Percentiles rank a stretch among this genome's conserved stretches.
phyloP scores from a whole-genome alignment of 2,113 vertebrate genomes.

The Oncorhynchus kisutch region DNA sequence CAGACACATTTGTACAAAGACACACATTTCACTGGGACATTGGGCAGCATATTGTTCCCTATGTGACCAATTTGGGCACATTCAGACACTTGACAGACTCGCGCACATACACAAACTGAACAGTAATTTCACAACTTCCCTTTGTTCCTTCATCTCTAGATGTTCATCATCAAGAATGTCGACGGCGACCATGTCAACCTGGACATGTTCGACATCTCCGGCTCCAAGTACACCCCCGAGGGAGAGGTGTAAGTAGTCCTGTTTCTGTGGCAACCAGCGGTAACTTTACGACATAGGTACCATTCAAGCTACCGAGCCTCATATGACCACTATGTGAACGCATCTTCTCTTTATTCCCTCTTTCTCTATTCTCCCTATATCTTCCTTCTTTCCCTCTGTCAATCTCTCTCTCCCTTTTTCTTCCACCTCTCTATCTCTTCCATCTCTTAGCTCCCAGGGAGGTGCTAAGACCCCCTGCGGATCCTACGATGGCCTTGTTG shows the following conservation, averaged over 20 bases:
- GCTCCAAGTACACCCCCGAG: conserved; percentile 93
- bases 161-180: conserved; percentile 85
- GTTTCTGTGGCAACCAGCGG: background rate
- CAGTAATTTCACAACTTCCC: background rate
- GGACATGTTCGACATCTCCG: conserved; percentile 86
- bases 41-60: background rate
- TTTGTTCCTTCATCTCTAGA: conserved; percentile 65
- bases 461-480: conserved; percentile 79
- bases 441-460: conserved; percentile 73
- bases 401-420: background rate
- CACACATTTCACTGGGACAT: background rate
- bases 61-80: background rate
- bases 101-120: background rate
- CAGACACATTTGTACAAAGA: background rate
- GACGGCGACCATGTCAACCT: conserved; percentile 81
- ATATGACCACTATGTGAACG: background rate
- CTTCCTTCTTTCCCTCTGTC: conserved; percentile 12
- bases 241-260: conserved; percentile 88
- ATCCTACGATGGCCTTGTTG: conserved; percentile 85
- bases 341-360: background rate
- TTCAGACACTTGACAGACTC: background rate
- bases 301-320: background rate
- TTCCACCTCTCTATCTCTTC: background rate
- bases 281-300: background rate
- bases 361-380: background rate